Evolutionary conservation across 1,140 invertebrate species (phyloP).

Genomic region (Euwallacea fornicatus): DNA sequence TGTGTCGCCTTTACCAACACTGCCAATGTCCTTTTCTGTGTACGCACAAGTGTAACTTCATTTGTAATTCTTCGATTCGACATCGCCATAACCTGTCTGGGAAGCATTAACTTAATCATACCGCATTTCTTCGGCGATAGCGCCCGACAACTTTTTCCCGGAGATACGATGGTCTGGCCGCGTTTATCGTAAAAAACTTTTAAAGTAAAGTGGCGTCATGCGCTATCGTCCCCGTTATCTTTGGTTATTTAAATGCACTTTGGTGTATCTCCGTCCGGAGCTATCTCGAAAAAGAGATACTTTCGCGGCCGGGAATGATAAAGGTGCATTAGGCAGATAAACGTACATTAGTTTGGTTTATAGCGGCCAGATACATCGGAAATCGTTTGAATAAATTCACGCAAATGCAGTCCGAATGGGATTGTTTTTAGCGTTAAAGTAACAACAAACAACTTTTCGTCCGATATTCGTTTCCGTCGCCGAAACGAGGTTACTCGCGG

Average conservation of each 20-base stretch:
- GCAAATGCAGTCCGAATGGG: conserved; percentile 2
- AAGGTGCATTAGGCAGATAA: conserved; percentile 33
- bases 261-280: conserved; percentile 28
- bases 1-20: not conserved
- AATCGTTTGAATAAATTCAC: conserved; percentile 22
- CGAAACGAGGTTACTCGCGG: not conserved
- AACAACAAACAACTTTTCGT: not conserved
- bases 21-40: not conserved
- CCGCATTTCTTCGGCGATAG: conserved; percentile 26
- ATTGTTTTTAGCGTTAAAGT: not conserved
- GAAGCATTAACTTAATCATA: conserved; percentile 30
- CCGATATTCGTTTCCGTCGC: conserved; percentile 2
- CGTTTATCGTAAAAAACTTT: conserved; percentile 36
- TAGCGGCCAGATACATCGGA: conserved; percentile 17
- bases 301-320: conserved; percentile 34
- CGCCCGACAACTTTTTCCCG: conserved; percentile 22
- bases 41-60: conserved; percentile 3
- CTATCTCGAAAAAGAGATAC: conserved; percentile 34
- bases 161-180: conserved; percentile 32
- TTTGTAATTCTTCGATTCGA: conserved; percentile 23
- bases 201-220: conserved; percentile 35
- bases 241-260: conserved; percentile 36
- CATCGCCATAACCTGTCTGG: conserved; percentile 23
- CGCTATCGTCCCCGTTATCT: conserved; percentile 27
- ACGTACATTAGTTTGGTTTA: conserved; percentile 33